phyloP scores from a whole-genome alignment of 2,797 vertebrate genomes.

The Lepilemur ruficaudatus region DNA sequence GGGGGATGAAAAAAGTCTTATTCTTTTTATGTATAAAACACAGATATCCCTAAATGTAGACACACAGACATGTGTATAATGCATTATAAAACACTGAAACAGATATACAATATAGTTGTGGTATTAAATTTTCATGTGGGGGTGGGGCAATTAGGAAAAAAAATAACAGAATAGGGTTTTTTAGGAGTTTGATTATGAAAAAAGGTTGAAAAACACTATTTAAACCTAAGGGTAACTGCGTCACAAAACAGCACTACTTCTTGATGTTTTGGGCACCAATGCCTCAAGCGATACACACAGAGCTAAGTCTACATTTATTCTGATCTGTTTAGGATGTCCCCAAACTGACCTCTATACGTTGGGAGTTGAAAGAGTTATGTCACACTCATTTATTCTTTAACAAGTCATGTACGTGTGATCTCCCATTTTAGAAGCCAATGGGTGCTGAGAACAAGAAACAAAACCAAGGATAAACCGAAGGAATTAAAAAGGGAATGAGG shows the following conservation, averaged over 20 bases:
- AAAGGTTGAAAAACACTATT: background rate
- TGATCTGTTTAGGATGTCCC: background rate
- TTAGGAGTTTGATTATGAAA: background rate
- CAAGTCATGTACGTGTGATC: fast-evolving
- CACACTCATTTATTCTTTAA: too few relatives aligned
- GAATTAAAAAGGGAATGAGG: background rate
- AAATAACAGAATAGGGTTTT: background rate
- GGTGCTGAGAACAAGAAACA: background rate
- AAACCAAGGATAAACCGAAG: background rate
- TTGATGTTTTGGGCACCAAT: too few relatives aligned
- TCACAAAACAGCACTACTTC: fast-evolving
- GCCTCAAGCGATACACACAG: background rate
- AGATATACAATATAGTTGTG: background rate
- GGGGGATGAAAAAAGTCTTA: background rate
- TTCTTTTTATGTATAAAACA: background rate
- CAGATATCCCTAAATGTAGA: background rate
- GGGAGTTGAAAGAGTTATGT: fast-evolving
- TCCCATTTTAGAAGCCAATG: background rate
- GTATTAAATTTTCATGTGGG: background rate
- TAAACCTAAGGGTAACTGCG: background rate
- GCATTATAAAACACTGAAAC: background rate
- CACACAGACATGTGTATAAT: fast-evolving
- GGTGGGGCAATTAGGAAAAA: fast-evolving
- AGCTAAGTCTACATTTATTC: background rate
- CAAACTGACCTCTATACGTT: background rate